phyloP scores from a whole-genome alignment of 64 coral and sea anemone genomes.

The Montipora capricornis region DNA sequence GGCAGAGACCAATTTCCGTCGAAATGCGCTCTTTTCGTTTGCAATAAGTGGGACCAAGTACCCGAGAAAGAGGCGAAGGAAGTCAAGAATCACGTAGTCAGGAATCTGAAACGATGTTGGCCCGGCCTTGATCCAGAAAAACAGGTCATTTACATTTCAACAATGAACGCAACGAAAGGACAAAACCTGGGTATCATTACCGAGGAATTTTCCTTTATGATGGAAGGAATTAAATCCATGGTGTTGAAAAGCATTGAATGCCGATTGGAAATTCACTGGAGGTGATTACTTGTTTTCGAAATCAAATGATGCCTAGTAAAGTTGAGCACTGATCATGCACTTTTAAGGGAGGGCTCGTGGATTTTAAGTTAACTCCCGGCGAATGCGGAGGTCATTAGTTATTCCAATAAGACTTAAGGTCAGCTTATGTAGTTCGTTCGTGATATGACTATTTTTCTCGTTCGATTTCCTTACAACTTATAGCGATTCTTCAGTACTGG shows the following conservation, averaged over 20 bases:
- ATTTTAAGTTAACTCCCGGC: too few species aligned
- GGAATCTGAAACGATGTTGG: background rate
- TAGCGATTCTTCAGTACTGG: too few species aligned
- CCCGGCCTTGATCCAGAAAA: background rate
- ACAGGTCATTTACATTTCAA: slow-evolving; percentile 17
- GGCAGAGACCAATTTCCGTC: background rate
- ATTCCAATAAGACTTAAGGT: too few species aligned
- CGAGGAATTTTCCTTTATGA: background rate
- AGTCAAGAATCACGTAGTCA: background rate
- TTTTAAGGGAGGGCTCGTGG: too few species aligned
- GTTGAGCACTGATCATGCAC: too few species aligned
- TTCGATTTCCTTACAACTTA: too few species aligned
- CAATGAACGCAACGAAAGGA: background rate
- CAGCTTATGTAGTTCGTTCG: too few species aligned
- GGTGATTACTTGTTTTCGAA: background rate
- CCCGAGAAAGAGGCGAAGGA: background rate
- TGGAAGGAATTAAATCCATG: slow-evolving; percentile 7
- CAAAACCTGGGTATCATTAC: background rate
- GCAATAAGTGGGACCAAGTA: slow-evolving; percentile 42
- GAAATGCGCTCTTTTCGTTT: slow-evolving; percentile 11
- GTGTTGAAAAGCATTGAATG: slow-evolving; percentile 6
- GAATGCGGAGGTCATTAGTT: too few species aligned
- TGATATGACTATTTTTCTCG: too few species aligned
- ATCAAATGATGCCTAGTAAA: background rate
- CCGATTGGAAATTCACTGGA: slow-evolving; percentile 25